A percentile compares a stretch with the other conserved stretches of the same genome.
Conservation (phyloP, 2,113 vertebrate genomes). For the Leucoraja erinaceus region DNA sequence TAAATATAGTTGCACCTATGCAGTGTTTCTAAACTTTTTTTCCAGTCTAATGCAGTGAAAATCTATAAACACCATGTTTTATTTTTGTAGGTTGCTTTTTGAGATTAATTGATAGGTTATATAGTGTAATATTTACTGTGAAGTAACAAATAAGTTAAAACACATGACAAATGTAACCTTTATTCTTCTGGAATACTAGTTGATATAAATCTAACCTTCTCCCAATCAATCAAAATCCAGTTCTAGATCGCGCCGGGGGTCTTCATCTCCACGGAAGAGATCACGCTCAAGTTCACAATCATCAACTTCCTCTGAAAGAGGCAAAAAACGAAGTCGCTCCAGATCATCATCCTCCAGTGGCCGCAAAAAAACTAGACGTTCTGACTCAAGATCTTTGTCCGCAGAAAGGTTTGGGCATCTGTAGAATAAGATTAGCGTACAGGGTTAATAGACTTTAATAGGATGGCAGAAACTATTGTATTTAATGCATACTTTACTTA, state of each 20-base stretch:
- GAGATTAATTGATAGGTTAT: neutral
- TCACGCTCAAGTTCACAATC: conserved; percentile 77
- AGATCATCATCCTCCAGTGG: conserved; percentile 88
- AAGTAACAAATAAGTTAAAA: neutral
- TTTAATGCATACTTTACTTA: neutral
- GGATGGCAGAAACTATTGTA: neutral
- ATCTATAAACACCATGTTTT: neutral
- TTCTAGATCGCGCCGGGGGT: conserved; percentile 95
- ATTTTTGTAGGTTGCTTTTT: neutral
- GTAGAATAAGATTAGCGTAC: conserved; percentile 82
- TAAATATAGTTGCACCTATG: neutral
- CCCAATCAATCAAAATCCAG: conserved; percentile 93
- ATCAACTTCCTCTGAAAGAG: conserved; percentile 85
- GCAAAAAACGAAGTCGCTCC: conserved; percentile 90
- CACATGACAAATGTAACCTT: neutral
- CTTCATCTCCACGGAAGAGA: conserved; percentile 84
- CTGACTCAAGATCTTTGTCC: conserved; percentile 84
- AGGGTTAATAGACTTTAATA: conserved; percentile 22
- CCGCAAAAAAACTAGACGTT: conserved; percentile 84
- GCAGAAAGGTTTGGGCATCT: conserved; percentile 99
- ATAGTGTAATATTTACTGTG: neutral
- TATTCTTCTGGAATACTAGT: neutral
- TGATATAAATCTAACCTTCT: conserved; percentile 74
- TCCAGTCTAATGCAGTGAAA: neutral
- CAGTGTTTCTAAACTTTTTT: neutral